Percentiles rank a stretch among this genome's conserved stretches.
phyloP scores from a whole-genome alignment of 2,888 invertebrate genomes.

The Cryptosula pallasiana region DNA sequence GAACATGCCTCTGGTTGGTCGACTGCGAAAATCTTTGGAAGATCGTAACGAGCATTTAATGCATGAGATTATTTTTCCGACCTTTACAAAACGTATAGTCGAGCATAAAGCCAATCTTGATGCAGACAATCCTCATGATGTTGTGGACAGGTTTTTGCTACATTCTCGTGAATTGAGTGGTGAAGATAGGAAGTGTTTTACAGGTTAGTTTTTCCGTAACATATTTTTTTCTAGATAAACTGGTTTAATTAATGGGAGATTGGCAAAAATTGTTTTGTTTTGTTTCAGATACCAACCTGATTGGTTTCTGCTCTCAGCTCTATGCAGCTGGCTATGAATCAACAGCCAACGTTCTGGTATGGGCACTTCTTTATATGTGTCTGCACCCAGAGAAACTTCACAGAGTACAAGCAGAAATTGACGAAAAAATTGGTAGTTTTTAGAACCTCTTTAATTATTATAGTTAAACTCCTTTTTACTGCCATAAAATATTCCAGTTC shows the following conservation, averaged over 20 bases:
- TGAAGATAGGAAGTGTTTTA: neutral
- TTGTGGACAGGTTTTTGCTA: neutral
- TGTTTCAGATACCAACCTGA: neutral
- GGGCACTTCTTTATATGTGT: neutral
- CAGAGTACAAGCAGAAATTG: neutral
- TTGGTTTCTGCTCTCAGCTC: neutral
- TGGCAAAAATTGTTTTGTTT: no score
- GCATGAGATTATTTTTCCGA: neutral
- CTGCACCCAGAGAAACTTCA: neutral
- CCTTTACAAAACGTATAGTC: neutral
- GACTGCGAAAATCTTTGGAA: neutral
- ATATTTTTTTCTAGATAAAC: no score
- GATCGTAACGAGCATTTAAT: neutral
- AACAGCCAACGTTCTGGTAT: neutral
- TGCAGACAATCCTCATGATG: neutral
- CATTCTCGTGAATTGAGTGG: neutral
- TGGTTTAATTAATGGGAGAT: no score
- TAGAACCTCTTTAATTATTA: neutral
- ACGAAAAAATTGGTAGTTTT: neutral
- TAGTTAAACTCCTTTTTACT: neutral
- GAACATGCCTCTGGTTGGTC: neutral
- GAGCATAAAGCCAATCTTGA: neutral
- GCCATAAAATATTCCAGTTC: neutral
- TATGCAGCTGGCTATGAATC: neutral
- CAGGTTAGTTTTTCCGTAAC: neutral